Percentiles rank a stretch among this genome's conserved stretches.
These are phyloP conservation scores for Pogona vitticeps DNA, from an alignment of 2,113 vertebrate species.

Conservation along the genomic window DNA sequence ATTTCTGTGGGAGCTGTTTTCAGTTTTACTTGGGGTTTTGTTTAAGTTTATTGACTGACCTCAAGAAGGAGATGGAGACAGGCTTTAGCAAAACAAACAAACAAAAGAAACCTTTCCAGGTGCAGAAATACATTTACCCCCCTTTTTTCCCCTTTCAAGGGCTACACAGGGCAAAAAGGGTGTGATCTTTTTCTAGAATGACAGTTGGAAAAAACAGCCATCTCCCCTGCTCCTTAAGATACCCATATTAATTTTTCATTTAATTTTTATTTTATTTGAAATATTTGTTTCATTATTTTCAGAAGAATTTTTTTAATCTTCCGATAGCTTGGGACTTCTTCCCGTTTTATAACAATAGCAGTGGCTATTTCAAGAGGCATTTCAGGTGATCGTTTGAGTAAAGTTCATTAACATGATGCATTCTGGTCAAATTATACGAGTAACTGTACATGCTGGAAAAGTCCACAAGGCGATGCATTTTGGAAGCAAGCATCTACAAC, in stretches of 20 bases:
- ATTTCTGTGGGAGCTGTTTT: not conserved
- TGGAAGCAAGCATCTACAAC: no score
- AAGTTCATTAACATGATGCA: no score
- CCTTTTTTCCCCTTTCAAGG: accelerated
- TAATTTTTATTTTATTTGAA: not conserved
- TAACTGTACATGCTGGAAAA: no score
- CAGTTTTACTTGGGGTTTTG: not conserved
- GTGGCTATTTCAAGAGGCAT: no score
- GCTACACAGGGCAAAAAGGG: not conserved
- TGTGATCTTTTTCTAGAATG: not conserved
- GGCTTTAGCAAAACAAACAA: not conserved
- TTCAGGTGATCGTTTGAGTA: no score
- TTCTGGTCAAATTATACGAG: no score
- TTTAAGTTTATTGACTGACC: not conserved
- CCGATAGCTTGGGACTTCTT: not conserved
- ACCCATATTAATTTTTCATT: no score
- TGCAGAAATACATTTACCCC: no score
- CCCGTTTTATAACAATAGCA: no score
- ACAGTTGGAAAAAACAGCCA: not conserved
- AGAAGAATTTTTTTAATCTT: not conserved
- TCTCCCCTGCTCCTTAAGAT: no score
- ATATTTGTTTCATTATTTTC: not conserved
- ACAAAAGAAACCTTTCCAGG: not conserved
- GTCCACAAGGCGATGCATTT: no score
- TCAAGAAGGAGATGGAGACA: not conserved